Evolutionary conservation across 2,888 invertebrate genomes (phyloP), one percentile per base, ranked within the genome.

Genomic region (Serrognathus titanus): DNA sequence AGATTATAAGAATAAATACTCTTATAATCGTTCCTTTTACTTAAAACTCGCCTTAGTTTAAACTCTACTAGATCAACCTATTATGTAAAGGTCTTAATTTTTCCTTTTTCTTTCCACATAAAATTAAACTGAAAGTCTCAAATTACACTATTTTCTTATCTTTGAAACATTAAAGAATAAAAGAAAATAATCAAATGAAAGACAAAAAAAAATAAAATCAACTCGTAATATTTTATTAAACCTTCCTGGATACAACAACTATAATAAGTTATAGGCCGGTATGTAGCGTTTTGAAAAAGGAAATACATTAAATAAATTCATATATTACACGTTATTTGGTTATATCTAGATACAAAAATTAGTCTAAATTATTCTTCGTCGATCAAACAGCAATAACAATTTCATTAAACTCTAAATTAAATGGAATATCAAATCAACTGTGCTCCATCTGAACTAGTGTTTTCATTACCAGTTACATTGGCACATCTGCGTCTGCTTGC

Each of bases 171-270:
- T 6, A 5, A 31, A 2, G 2, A 20, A 20, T 20, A 20, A 3
- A 20, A 20, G 5, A 31, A 31, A 6, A 31, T 7, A 31, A 31
- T 31, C 1, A 20, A 48, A 37, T 36, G 37, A 36, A 4, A 48
- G 10, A 46, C 38, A 2, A 11, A 8, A 46, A n/a, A 24, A 36
- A 31, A 46, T 38, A 48, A 55, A 31, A 13, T 47, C 45, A 55
- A 61, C 61, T 61, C 57, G 59, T 57, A 61, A 61, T 61, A 61
- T 59, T 59, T 59, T 62, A 60, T 62, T 62, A 58, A 62, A 62
- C 55, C 48, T 58, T 31, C 24, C 24, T 43, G 53, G 48, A 43
- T 58, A 55, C 55, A 58, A 54, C 53, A 54, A 58, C 55, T 55
- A 55, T 58, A 58, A 57, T 60, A 62, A 60, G 58, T 58, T 60